Percentiles rank a stretch among this genome's conserved stretches.
Evolutionary conservation across 2,797 vertebrate species (phyloP).

Genomic region (Gambelia wislizenii): DNA sequence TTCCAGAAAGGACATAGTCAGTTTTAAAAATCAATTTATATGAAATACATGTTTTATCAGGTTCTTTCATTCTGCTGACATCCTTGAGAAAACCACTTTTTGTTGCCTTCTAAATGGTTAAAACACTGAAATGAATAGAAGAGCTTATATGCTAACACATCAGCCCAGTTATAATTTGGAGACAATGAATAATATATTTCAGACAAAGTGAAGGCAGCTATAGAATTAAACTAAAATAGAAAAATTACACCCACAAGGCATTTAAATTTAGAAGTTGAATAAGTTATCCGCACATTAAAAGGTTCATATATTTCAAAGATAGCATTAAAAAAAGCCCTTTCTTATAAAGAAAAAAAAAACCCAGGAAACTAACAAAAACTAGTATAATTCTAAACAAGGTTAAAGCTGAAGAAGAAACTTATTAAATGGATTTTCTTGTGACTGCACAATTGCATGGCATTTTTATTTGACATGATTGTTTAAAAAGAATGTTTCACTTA

Average conservation of each 20-base stretch:
- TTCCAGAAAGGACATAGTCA: constrained; percentile 58
- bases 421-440: constrained; percentile 70
- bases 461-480: constrained; percentile 26
- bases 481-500: constrained; percentile 33
- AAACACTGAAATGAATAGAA: constrained; percentile 77
- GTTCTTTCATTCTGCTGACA: constrained; percentile 9
- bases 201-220: constrained; percentile 77
- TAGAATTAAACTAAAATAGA: constrained; percentile 79
- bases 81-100: constrained; percentile 59
- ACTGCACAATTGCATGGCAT: constrained; percentile 64
- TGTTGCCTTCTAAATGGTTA: constrained; percentile 76
- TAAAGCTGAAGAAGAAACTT: constrained; percentile 70
- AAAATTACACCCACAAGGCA: constrained; percentile 77
- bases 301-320: constrained; percentile 77
- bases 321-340: constrained; percentile 64
- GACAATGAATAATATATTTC: constrained; percentile 80
- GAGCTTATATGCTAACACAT: constrained; percentile 66
- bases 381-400: constrained; percentile 76
- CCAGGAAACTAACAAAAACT: constrained; percentile 74
- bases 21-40: constrained; percentile 43
- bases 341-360: constrained; percentile 63
- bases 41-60: constrained; percentile 21
- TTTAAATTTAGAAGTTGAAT: constrained; percentile 80
- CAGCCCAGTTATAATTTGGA: constrained; percentile 76
- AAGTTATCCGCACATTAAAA: constrained; percentile 82